Base-by-base conservation (phyloP, 2,888 invertebrate genomes). In the Odontothrips loti region DNA sequence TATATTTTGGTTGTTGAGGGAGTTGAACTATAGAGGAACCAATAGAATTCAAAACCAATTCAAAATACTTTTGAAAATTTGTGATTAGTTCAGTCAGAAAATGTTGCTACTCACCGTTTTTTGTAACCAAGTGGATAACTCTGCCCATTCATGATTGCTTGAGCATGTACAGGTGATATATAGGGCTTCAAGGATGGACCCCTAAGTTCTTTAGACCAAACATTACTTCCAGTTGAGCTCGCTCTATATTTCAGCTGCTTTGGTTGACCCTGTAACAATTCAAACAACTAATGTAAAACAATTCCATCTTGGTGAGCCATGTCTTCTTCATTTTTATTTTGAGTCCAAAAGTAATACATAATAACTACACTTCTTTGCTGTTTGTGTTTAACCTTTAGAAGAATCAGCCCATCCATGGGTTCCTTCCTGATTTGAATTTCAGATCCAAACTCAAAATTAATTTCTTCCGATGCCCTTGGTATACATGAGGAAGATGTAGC, bases 31-130 rank as follows among this genome's bases (percentile, higher is more conserved):
- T 27, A 80, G 75, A 15, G 80, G 80, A 47, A 80, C 15, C 58
- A 58, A 58, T 11, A 58, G 15, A 58, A 17, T 58, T 58, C 15
- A 15, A 58, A 15, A 1, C 34, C 34, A 43, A 43, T 43, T 43
- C 2, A 43, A 43, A 43, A 43, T 43, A 43, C 34, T n/a, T n/a
- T n/a, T n/a, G n/a, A n/a, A 43, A 43, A 6, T 43, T 43, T 43
- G 34, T 4, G 6, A 43, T 43, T 4, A 43, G 34, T 43, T 43
- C 3, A 43, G 34, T 4, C 34, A 43, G 34, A 6, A 43, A 43
- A 6, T 43, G 34, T n/a, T 43, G 34, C 34, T 43, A 6, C 88
- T 87, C 87, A 92, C 93, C 90, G 91, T 86, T 90, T 89, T 82
- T 89, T 90, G 85, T 93, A 75, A 1, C 68, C 68, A 27, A 75